These are phyloP conservation scores for Spodoptera littoralis DNA, from an alignment of 2,888 invertebrate genomes.

Conservation along the genomic window DNA sequence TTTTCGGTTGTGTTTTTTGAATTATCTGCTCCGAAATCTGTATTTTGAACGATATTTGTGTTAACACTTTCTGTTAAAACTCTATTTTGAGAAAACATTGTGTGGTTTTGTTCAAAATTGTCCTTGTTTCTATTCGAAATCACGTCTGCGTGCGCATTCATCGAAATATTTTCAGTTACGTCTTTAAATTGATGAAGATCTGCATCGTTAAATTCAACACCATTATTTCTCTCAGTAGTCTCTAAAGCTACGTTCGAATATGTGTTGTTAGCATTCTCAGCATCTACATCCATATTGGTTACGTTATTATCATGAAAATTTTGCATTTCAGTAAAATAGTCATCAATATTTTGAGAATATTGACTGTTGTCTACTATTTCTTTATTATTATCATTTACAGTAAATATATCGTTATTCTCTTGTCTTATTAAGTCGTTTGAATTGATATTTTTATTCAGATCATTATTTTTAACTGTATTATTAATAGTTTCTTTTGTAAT, in stretches of 20 bases:
- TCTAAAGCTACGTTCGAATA: background rate
- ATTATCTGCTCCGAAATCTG: too few relatives aligned
- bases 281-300: background rate
- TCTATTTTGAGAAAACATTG: too few relatives aligned
- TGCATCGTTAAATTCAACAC: background rate
- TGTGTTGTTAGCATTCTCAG: background rate
- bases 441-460: background rate
- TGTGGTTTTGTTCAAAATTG: too few relatives aligned
- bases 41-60: too few relatives aligned
- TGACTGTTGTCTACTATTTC: background rate
- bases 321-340: slow-evolving; percentile 38
- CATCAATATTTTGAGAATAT: slow-evolving; percentile 34
- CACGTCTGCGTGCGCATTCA: too few relatives aligned
- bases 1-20: too few relatives aligned
- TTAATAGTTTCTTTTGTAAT: background rate
- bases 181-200: slow-evolving; percentile 5
- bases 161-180: slow-evolving; percentile 10
- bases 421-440: background rate
- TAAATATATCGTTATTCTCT: background rate
- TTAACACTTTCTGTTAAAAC: too few relatives aligned
- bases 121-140: too few relatives aligned
- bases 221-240: background rate
- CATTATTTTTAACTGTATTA: background rate
- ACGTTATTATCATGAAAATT: slow-evolving; percentile 1
- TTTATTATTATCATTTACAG: background rate